These are phyloP conservation scores for Enteromius argenteus DNA, from an alignment of 2,797 vertebrate genomes.

Conservation along the genomic window DNA sequence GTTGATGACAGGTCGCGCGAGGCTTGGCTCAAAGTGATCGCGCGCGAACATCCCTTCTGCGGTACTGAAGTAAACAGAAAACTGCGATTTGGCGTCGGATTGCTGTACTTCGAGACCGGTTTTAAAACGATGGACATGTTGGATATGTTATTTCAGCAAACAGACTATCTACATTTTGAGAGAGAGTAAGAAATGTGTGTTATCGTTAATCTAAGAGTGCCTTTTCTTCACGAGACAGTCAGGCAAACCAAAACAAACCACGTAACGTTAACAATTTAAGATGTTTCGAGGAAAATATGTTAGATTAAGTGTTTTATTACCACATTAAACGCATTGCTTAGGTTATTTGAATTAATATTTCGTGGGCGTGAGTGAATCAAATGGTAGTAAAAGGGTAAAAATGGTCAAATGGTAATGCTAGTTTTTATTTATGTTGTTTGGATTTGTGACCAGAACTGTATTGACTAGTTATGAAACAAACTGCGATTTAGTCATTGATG, in stretches of 20 bases:
- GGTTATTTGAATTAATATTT: neutral
- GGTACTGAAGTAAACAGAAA: neutral
- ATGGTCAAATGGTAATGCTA: too few relatives aligned
- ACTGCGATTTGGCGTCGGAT: neutral
- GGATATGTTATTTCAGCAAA: neutral
- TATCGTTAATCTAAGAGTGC: neutral
- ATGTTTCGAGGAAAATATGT: too few relatives aligned
- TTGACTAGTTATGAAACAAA: neutral
- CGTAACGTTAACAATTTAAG: neutral
- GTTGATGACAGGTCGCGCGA: neutral
- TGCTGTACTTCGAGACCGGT: fast-evolving
- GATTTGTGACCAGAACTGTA: neutral
- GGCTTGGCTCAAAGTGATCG: neutral
- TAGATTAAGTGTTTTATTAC: too few relatives aligned
- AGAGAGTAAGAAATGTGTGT: slow-evolving; percentile 23
- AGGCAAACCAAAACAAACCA: neutral
- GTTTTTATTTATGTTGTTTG: neutral
- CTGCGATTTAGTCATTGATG: neutral
- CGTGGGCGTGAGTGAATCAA: too few relatives aligned
- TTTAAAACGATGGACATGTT: neutral
- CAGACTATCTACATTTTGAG: neutral
- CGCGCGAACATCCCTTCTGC: too few relatives aligned
- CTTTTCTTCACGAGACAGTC: neutral
- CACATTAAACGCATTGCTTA: too few relatives aligned
- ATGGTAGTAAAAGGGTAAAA: too few relatives aligned